phyloP scores from a whole-genome alignment of 2,888 invertebrate genomes.

The Pediacus dermestoides region DNA sequence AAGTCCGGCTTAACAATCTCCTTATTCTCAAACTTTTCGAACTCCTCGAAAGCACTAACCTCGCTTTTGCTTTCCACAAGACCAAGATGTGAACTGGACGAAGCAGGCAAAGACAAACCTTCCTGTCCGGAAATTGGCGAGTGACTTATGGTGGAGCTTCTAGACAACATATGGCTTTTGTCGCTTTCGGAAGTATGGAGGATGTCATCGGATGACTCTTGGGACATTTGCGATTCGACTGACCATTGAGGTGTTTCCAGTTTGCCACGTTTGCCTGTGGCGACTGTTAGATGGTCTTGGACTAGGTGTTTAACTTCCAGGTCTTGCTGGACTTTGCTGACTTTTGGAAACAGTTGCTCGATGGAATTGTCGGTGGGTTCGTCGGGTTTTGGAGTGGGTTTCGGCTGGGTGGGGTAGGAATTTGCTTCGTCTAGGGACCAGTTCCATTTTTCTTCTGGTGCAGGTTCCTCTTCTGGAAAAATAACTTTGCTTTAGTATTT shows the following conservation, averaged over 20 bases:
- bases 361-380: conserved; percentile 20
- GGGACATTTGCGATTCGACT: conserved; percentile 63
- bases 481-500: conserved; percentile 38
- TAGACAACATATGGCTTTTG: conserved; percentile 59
- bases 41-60: conserved; percentile 17
- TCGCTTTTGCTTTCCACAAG: conserved; percentile 19
- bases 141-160: conserved; percentile 49
- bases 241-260: conserved; percentile 61
- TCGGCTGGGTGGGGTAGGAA: conserved; percentile 28
- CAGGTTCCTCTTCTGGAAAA: conserved; percentile 59
- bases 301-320: conserved; percentile 44
- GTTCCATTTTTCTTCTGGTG: conserved; percentile 58
- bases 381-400: conserved; percentile 16
- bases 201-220: conserved; percentile 62
- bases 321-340: conserved; percentile 41
- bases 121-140: conserved; percentile 40
- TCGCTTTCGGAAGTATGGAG: conserved; percentile 61
- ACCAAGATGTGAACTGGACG: conserved; percentile 14
- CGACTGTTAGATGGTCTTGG: conserved; percentile 18
- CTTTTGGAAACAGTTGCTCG: conserved; percentile 50
- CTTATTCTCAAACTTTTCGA: conserved; percentile 37
- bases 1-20: conserved; percentile 31
- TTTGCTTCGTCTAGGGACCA: conserved; percentile 56
- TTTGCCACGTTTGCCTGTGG: conserved; percentile 36
- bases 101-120: conserved; percentile 10